These are phyloP conservation scores for Enteromius thamalakanensis DNA, from an alignment of 2,797 vertebrate species.

Conservation along the genomic window DNA sequence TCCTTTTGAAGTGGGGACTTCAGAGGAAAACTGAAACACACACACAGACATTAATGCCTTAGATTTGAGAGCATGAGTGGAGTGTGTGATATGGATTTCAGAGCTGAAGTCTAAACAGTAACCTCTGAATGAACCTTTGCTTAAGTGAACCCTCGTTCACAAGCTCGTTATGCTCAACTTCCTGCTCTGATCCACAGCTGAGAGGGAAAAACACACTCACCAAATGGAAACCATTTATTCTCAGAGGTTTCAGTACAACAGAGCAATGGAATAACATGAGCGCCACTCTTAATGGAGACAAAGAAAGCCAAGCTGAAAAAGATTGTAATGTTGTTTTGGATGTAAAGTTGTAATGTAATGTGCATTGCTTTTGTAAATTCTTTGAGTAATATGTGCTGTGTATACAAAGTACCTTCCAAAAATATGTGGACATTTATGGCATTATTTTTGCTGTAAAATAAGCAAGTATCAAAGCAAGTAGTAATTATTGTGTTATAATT, in stretches of 20 bases:
- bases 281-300: not conserved
- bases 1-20: constrained; percentile 44
- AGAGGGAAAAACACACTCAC: constrained; percentile 20
- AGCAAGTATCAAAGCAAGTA: not conserved
- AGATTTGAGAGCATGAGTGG: constrained; percentile 27
- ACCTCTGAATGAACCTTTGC: constrained; percentile 58
- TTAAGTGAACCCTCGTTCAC: constrained; percentile 51
- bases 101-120: constrained; percentile 47
- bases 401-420: not conserved
- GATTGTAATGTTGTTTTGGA: not conserved
- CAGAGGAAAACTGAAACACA: constrained; percentile 23
- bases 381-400: not conserved
- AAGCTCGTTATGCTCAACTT: constrained; percentile 10
- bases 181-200: constrained; percentile 39
- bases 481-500: not conserved
- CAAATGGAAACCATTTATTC: constrained; percentile 39
- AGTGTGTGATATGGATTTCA: constrained; percentile 27
- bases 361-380: not conserved
- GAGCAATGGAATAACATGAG: constrained; percentile 22
- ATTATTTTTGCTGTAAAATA: not conserved
- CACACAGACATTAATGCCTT: constrained; percentile 15
- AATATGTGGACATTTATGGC: not conserved
- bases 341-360: not conserved
- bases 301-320: not conserved
- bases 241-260: constrained; percentile 2